A percentile compares a stretch with the other conserved stretches of the same genome.
phyloP scores from a whole-genome alignment of 2,113 vertebrate species.

The Oryzias javanicus region DNA sequence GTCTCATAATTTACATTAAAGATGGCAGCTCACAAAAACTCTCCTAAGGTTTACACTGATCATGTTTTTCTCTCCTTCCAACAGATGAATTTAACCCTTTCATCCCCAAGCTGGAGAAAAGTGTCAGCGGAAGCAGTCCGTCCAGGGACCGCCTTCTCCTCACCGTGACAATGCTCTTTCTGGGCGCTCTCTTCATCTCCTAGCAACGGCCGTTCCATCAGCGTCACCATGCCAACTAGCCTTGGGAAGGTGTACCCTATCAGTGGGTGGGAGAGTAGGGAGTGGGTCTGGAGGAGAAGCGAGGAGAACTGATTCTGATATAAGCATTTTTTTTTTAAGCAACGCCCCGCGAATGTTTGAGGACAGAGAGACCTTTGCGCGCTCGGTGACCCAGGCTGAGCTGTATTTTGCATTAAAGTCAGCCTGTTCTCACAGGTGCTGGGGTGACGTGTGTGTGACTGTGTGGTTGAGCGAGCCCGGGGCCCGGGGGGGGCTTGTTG shows the following conservation, averaged over 20 bases:
- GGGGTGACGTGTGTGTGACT: slow-evolving; percentile 26
- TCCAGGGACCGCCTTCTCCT: slow-evolving; percentile 89
- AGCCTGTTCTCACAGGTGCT: slow-evolving; percentile 44
- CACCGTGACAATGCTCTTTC: slow-evolving; percentile 87
- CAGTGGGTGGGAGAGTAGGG: slow-evolving; percentile 27
- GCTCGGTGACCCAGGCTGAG: slow-evolving; percentile 48
- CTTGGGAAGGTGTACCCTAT: slow-evolving; percentile 62
- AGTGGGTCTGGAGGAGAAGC: slow-evolving; percentile 11
- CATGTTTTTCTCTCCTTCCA: slow-evolving; percentile 1
- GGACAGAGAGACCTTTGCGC: slow-evolving; percentile 33
- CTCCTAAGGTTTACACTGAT: not conserved
- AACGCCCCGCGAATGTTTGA: slow-evolving; percentile 21
- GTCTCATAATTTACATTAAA: not conserved
- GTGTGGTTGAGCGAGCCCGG: slow-evolving; percentile 40
- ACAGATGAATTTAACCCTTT: slow-evolving; percentile 88
- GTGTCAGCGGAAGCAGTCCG: slow-evolving; percentile 93
- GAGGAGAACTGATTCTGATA: slow-evolving; percentile 35
- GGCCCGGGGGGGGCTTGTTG: slow-evolving; percentile 50
- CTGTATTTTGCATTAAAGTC: slow-evolving; percentile 32
- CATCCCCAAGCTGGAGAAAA: slow-evolving; percentile 95
- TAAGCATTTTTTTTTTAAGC: slow-evolving; percentile 46
- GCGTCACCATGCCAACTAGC: slow-evolving; percentile 70
- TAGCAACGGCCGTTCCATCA: slow-evolving; percentile 79
- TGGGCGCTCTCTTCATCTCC: slow-evolving; percentile 86
- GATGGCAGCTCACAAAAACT: too few species aligned